A percentile compares a stretch with the other conserved stretches of the same genome.
These are phyloP conservation scores for Sepioteuthis lessoniana DNA, from an alignment of 2,888 invertebrate species.

Conservation along the genomic window DNA sequence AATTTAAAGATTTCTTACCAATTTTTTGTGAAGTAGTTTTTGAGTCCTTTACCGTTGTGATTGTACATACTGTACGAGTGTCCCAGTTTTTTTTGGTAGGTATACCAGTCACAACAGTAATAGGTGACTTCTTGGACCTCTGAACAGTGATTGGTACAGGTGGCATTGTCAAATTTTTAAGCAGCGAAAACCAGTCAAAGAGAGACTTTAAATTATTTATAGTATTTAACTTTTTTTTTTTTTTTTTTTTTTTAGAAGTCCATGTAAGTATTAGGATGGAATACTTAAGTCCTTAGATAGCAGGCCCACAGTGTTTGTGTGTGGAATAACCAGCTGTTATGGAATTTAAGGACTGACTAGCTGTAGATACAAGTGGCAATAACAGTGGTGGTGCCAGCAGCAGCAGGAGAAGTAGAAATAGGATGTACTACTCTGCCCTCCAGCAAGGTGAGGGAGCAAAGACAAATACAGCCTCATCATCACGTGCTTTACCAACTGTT, in stretches of 20 bases:
- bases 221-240: too few species aligned
- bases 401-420: background rate
- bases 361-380: background rate
- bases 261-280: background rate
- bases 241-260: background rate
- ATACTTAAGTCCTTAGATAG: background rate
- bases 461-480: background rate
- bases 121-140: background rate
- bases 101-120: constrained; percentile 36
- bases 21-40: background rate
- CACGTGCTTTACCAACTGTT: background rate
- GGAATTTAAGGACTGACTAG: background rate
- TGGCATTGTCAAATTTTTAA: background rate
- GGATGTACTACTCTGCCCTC: constrained; percentile 35
- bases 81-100: constrained; percentile 3
- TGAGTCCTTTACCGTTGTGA: background rate
- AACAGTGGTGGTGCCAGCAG: background rate
- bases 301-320: background rate
- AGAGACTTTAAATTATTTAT: background rate
- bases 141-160: background rate
- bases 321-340: background rate
- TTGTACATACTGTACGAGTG: background rate
- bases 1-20: background rate
- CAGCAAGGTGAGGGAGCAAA: constrained; percentile 42
- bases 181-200: background rate